Evolutionary conservation across 2,797 vertebrate genomes (phyloP).

Genomic region (Setipinna tenuifilis): DNA sequence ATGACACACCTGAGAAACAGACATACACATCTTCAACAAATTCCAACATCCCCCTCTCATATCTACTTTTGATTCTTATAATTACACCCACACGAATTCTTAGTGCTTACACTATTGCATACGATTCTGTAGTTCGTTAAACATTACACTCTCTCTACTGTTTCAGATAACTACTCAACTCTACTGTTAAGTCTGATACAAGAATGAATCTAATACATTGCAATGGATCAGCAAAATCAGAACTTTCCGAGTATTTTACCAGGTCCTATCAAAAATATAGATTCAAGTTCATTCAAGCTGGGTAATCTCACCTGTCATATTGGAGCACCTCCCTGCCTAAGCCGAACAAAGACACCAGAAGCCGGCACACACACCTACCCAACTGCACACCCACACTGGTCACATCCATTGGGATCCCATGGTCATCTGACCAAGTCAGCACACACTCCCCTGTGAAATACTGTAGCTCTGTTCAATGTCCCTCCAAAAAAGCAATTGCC

Average conservation of each 20-base stretch:
- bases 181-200: neutral
- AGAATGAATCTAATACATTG: neutral
- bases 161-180: neutral
- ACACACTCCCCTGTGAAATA: conserved; percentile 57
- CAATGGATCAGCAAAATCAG: neutral
- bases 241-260: neutral
- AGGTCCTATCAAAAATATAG: neutral
- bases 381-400: neutral
- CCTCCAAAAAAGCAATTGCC: conserved; percentile 40
- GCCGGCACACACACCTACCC: neutral
- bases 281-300: neutral
- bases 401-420: conserved; percentile 23
- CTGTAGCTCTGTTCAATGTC: conserved; percentile 48
- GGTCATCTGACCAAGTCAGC: conserved; percentile 36
- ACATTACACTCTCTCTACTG: neutral
- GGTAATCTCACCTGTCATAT: neutral
- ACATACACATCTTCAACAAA: neutral
- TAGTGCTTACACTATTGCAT: neutral
- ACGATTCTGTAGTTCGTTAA: neutral
- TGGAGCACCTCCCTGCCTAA: neutral
- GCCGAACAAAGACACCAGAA: neutral
- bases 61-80: too few relatives aligned
- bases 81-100: neutral
- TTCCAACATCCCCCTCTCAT: neutral
- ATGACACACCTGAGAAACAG: neutral